A percentile compares a stretch with the other conserved stretches of the same genome.
Evolutionary conservation across 2,888 invertebrate species (phyloP).

Genomic region (Ennomos quercinarius): DNA sequence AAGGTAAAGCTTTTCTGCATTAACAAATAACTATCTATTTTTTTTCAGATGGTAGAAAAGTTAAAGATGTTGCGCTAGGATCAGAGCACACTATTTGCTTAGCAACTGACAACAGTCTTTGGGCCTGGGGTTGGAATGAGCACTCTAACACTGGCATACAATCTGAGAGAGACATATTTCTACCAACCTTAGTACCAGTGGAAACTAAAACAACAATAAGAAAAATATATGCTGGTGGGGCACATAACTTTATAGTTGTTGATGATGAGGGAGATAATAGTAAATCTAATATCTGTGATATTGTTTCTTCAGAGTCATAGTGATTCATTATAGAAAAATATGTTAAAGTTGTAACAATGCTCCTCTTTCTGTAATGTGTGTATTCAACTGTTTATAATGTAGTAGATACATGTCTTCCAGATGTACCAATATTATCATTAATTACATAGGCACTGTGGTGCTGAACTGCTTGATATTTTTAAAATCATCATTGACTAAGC

Average conservation of each 20-base stretch:
- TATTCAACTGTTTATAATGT: too few relatives aligned
- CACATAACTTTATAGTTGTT: constrained; percentile 73
- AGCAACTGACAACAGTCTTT: constrained; percentile 87
- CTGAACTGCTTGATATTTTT: too few relatives aligned
- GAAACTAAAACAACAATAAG: constrained; percentile 51
- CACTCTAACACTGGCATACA: constrained; percentile 92
- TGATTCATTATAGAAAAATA: background rate
- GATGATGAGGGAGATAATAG: constrained; percentile 39
- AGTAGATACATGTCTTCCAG: too few relatives aligned
- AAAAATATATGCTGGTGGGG: constrained; percentile 74
- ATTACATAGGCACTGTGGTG: too few relatives aligned
- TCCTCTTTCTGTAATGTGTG: too few relatives aligned
- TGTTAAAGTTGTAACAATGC: too few relatives aligned
- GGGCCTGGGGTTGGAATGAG: constrained; percentile 96
- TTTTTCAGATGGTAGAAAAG: constrained; percentile 73
- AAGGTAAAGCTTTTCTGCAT: too few relatives aligned
- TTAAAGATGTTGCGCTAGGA: constrained; percentile 88
- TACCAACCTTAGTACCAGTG: constrained; percentile 65
- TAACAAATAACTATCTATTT: too few relatives aligned
- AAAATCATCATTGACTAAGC: too few relatives aligned
- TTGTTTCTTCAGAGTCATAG: background rate
- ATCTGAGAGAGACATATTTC: constrained; percentile 60
- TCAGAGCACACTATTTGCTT: constrained; percentile 92
- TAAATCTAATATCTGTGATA: constrained; percentile 11
- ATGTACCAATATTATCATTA: too few relatives aligned